Evolutionary conservation across 2,888 invertebrate species (phyloP), one percentile per base, ranked within the genome.

Genomic region (Lasioglossum figueresi): DNA sequence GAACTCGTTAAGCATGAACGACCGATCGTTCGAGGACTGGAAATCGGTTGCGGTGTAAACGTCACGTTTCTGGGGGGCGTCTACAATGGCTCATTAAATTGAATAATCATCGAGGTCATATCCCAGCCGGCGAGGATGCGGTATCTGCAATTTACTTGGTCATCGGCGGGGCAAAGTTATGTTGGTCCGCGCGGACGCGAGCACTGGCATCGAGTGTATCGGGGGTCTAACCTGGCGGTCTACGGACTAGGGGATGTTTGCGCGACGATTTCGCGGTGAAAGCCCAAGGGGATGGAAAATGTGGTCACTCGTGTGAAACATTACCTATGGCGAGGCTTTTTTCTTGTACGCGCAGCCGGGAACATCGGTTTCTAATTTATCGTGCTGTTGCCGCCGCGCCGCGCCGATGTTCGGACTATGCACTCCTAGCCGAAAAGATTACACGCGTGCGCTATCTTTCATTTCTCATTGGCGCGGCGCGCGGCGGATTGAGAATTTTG

Each of bases 1-100:
- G 83, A 85, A 90, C 86, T 91, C 88, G 86, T 91, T 91, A 84
- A 84, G 86, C 91, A 88, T 88, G 87, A 87, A 88, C 88, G 85
- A 84, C 85, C 89, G 87, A 90, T 86, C 86, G 86, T 80, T 87
- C 77, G 83, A 73, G 79, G 79, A 82, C 80, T 85, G 76, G 78
- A 88, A 89, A 89, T 86, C 83, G 88, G 86, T 92, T 92, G 93
- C 89, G 94, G 94, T 91, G 90, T 88, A 91, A 93, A 93, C 92
- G 92, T 94, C 94, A 94, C 94, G 93, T 93, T 93, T 90, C 91
- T 85, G 81, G 89, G 90, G 56, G 87, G 84, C 84, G 85, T 86
- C 88, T 85, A 89, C 90, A 89, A 91, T 91, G 89, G 91, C 93
- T 92, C 93, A 93, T 93, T 93, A 93, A 93, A 91, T 93, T 92